phyloP scores from a whole-genome alignment of 2,113 vertebrate genomes.

The Onychostoma macrolepis region DNA sequence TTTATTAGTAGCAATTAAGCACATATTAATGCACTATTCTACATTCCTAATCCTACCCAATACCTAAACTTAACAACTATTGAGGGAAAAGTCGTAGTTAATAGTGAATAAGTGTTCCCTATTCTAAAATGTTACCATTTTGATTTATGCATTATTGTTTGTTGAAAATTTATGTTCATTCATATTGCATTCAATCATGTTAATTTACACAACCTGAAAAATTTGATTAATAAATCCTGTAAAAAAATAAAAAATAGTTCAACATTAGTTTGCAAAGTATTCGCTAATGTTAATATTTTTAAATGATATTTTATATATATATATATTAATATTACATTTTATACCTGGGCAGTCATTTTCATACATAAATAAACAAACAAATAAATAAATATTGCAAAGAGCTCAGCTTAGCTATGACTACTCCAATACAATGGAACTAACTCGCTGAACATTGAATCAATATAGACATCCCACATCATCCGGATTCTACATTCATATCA shows the following conservation, averaged over 20 bases:
- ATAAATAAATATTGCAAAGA: no score
- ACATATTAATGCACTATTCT: no score
- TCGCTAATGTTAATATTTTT: neutral
- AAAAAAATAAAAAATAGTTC: no score
- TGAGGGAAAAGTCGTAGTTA: no score
- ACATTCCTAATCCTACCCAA: no score
- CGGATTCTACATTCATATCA: neutral
- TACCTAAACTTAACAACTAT: no score
- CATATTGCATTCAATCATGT: neutral
- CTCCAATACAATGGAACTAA: neutral
- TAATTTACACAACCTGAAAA: neutral
- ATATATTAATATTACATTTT: neutral
- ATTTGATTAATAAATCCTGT: neutral
- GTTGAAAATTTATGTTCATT: neutral
- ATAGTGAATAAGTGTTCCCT: no score
- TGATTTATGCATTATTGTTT: neutral
- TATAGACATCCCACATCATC: neutral
- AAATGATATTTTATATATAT: no score
- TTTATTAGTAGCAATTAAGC: no score
- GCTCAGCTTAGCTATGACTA: neutral
- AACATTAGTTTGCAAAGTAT: neutral
- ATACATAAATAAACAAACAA: no score
- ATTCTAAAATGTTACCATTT: no score
- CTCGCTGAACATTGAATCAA: neutral
- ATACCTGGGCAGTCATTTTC: neutral